phyloP scores from a whole-genome alignment of 2,113 vertebrate genomes.

The Lanius collurio region DNA sequence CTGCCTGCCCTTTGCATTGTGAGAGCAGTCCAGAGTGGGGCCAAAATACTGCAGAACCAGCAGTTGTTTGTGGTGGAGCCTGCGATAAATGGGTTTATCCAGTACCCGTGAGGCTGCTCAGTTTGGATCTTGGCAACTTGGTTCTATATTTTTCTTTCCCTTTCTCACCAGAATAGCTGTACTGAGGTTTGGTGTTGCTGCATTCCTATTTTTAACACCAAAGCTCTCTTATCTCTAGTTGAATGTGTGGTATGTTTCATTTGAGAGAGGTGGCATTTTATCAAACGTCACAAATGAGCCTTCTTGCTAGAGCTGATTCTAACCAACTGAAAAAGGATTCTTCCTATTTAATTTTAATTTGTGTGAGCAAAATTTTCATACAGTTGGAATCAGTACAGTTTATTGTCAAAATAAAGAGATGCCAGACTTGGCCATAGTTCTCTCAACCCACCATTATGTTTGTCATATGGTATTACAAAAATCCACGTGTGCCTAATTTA shows the following conservation, averaged over 20 bases:
- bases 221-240: background rate
- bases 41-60: background rate
- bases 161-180: background rate
- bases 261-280: background rate
- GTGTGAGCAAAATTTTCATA: background rate
- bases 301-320: background rate
- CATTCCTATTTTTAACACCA: constrained; percentile 39
- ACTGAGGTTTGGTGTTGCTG: background rate
- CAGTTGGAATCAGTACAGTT: background rate
- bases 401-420: background rate
- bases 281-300: background rate
- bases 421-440: accelerated
- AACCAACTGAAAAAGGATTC: background rate
- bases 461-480: background rate
- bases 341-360: background rate
- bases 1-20: constrained; percentile 37
- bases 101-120: background rate
- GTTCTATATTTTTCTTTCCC: background rate
- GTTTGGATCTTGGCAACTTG: background rate
- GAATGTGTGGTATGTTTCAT: background rate
- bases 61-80: background rate
- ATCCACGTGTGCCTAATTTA: background rate
- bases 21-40: background rate
- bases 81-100: background rate
- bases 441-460: background rate